Conservation (phyloP, 92 coral and sea anemone genomes). For the Chrysogorgia sp. region DNA sequence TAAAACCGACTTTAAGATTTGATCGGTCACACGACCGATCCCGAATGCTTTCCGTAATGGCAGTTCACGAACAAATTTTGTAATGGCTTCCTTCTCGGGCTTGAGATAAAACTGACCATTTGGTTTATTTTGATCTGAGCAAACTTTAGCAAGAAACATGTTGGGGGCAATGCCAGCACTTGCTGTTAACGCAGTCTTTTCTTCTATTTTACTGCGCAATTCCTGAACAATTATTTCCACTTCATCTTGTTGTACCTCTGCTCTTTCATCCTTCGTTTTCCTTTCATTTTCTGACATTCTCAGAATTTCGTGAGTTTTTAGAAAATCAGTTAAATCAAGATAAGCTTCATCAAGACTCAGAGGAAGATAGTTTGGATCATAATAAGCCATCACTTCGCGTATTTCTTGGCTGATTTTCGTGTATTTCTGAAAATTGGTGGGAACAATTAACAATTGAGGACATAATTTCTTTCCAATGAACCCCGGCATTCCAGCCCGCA, state of each 20-base stretch:
- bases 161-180: conserved; percentile 99
- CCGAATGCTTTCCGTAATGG: conserved; percentile 90
- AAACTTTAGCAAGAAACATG: conserved; percentile 85
- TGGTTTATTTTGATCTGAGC: conserved; percentile 93
- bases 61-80: conserved; percentile 69
- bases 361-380: conserved; percentile 80
- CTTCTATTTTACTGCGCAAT: conserved; percentile 80
- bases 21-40: conserved; percentile 94
- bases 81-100: conserved; percentile 64
- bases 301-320: conserved; percentile 10
- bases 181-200: conserved; percentile 86
- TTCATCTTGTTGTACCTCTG: background rate
- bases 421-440: conserved; percentile 79
- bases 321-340: conserved; percentile 84
- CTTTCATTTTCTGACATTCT: conserved; percentile 53
- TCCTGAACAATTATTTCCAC: conserved; percentile 84
- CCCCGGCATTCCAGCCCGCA: conserved; percentile 99
- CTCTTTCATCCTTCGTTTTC: conserved; percentile 32
- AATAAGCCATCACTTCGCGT: conserved; percentile 73
- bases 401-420: conserved; percentile 75
- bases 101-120: conserved; percentile 90
- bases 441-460: conserved; percentile 83
- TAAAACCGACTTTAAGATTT: conserved; percentile 80
- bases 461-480: conserved; percentile 95
- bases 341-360: conserved; percentile 97